Percentiles rank a stretch among this genome's conserved stretches.
phyloP scores from a whole-genome alignment of 2,888 invertebrate species.

The Eilema sororculum region DNA sequence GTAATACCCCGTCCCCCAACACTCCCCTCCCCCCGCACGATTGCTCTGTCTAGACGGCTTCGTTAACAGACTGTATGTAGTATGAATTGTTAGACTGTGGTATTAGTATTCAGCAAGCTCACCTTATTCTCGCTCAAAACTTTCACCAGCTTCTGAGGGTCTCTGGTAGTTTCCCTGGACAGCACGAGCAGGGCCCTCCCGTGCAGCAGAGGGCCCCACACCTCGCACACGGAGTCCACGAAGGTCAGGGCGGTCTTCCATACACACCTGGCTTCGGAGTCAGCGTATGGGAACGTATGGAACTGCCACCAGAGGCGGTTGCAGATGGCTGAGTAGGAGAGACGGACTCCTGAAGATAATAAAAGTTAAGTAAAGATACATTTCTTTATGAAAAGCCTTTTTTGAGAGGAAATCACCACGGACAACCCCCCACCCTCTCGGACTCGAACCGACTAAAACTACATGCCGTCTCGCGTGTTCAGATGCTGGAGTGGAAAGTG shows the following conservation, averaged over 20 bases:
- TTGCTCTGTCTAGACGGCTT: too few species aligned
- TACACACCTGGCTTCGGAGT: conserved; percentile 90
- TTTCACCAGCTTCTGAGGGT: conserved; percentile 91
- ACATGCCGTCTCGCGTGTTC: too few species aligned
- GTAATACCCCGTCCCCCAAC: too few species aligned
- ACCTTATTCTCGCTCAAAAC: conserved; percentile 91
- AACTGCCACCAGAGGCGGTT: conserved; percentile 97
- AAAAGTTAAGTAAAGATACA: too few species aligned
- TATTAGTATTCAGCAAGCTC: conserved; percentile 10
- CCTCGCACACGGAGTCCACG: conserved; percentile 95
- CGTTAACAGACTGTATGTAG: too few species aligned
- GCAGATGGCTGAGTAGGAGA: conserved; percentile 91
- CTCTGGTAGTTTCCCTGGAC: conserved; percentile 90
- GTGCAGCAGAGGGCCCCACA: conserved; percentile 94
- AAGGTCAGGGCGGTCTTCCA: conserved; percentile 97
- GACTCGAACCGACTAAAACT: too few species aligned
- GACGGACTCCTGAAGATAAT: conserved; percentile 90
- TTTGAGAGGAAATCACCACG: too few species aligned
- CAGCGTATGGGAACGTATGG: conserved; percentile 91
- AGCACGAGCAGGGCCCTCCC: conserved; percentile 91
- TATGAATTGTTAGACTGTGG: not conserved
- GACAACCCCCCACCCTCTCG: too few species aligned
- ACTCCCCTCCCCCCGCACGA: too few species aligned
- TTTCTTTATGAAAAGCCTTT: too few species aligned
- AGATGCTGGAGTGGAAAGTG: too few species aligned